A percentile compares a stretch with the other conserved stretches of the same genome.
Conservation (phyloP, 2,888 invertebrate species). For the Ornithoptera alexandrae region DNA sequence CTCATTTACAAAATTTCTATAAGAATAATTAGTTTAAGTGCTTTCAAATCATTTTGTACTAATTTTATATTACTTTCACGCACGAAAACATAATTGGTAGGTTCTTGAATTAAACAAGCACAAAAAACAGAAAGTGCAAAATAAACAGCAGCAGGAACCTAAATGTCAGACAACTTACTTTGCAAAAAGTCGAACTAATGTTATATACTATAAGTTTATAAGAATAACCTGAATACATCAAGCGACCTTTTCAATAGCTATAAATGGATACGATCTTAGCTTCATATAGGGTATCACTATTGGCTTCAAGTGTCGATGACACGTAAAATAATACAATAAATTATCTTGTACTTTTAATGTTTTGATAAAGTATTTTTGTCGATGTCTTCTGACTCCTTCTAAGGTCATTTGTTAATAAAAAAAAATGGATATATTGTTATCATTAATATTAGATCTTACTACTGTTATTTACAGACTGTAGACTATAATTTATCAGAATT, state of each 20-base stretch:
- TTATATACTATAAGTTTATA: neutral
- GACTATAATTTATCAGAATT: too few species aligned
- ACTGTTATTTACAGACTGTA: too few species aligned
- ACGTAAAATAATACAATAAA: too few species aligned
- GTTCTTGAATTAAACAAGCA: neutral
- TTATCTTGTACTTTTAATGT: too few species aligned
- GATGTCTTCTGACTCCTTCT: too few species aligned
- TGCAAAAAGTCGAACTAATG: neutral
- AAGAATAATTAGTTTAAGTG: neutral
- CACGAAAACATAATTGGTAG: neutral
- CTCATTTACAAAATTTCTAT: neutral
- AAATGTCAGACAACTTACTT: neutral
- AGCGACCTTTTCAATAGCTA: slow-evolving; percentile 11
- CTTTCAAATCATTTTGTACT: neutral
- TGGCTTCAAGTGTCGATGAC: too few species aligned
- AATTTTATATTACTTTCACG: neutral
- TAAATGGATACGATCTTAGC: slow-evolving; percentile 4
- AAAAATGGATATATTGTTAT: too few species aligned
- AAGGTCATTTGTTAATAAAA: too few species aligned
- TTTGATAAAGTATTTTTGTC: too few species aligned
- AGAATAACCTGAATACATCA: slow-evolving; percentile 9
- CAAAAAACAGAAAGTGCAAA: neutral
- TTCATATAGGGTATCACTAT: too few species aligned
- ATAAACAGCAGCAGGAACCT: neutral
- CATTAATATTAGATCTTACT: too few species aligned